Conservation (phyloP, 2,888 invertebrate species). For the Hemithea aestivaria region DNA sequence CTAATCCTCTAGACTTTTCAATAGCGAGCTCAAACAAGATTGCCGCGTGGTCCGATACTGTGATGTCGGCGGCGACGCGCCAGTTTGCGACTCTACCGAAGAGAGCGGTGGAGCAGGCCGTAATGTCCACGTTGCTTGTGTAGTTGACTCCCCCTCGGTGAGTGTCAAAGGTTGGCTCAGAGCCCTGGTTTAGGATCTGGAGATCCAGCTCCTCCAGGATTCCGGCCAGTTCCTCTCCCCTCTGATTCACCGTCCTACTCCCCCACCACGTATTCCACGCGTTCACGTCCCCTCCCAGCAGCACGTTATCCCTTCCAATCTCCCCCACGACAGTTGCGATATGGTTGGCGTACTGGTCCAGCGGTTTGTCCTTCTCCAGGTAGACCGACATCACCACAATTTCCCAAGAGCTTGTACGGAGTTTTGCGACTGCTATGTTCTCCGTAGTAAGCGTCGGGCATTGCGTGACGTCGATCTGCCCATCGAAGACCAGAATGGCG, state of each 20-base stretch:
- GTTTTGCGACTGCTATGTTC: slow-evolving; percentile 14
- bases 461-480: background rate
- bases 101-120: slow-evolving; percentile 8
- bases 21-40: slow-evolving; percentile 13
- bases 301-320: too few species aligned
- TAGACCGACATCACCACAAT: slow-evolving; percentile 19
- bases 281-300: too few species aligned
- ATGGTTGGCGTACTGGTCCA: slow-evolving; percentile 11
- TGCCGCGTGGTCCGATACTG: slow-evolving; percentile 22
- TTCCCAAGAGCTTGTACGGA: slow-evolving; percentile 15
- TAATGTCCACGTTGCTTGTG: slow-evolving; percentile 23
- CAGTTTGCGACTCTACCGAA: slow-evolving; percentile 4
- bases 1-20: background rate
- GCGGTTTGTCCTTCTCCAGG: slow-evolving; percentile 18
- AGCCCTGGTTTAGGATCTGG: slow-evolving; percentile 16
- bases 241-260: background rate
- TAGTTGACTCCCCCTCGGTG: too few species aligned
- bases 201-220: too few species aligned
- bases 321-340: slow-evolving; percentile 21
- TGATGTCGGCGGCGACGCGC: slow-evolving; percentile 9
- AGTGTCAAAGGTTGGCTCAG: slow-evolving; percentile 20
- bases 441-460: too few species aligned
- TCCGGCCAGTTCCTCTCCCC: slow-evolving; percentile 8
- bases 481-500: background rate
- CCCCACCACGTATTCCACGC: too few species aligned